Evolutionary conservation across 2,797 vertebrate species (phyloP).

Genomic region (Halcyon chelicuti): DNA sequence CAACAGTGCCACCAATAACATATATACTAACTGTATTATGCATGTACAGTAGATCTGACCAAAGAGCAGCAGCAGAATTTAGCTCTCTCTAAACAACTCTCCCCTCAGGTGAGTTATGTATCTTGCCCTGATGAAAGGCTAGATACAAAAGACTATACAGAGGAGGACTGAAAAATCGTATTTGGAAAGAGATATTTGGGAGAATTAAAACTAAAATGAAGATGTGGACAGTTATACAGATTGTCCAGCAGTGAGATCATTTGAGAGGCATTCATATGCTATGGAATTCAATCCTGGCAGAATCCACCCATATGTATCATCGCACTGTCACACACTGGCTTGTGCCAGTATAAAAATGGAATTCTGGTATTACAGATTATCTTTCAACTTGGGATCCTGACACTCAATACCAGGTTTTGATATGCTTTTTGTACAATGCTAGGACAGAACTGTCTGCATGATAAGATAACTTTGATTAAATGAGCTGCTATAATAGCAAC

Average conservation of each 20-base stretch:
- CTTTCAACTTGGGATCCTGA: neutral
- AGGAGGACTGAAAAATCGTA: neutral
- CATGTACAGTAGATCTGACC: neutral
- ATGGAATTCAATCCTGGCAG: slow-evolving; percentile 28
- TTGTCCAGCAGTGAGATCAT: neutral
- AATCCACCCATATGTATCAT: neutral
- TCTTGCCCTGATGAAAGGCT: neutral
- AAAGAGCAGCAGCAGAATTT: neutral
- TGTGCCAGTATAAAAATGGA: neutral
- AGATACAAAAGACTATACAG: neutral
- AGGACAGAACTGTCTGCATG: neutral
- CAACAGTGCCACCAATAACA: neutral
- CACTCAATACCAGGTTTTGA: neutral
- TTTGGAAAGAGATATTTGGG: neutral
- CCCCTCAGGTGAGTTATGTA: neutral
- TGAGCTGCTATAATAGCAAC: neutral
- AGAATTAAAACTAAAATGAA: neutral
- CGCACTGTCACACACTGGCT: neutral
- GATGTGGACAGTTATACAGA: neutral
- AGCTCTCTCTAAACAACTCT: neutral
- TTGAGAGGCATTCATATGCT: neutral
- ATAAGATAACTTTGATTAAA: slow-evolving; percentile 21
- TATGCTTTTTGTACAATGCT: neutral
- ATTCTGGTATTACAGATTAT: neutral
- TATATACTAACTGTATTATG: neutral